A percentile compares a stretch with the other conserved stretches of the same genome.
phyloP scores from a whole-genome alignment of 2,888 invertebrate species.

The Drosophila ustulata region DNA sequence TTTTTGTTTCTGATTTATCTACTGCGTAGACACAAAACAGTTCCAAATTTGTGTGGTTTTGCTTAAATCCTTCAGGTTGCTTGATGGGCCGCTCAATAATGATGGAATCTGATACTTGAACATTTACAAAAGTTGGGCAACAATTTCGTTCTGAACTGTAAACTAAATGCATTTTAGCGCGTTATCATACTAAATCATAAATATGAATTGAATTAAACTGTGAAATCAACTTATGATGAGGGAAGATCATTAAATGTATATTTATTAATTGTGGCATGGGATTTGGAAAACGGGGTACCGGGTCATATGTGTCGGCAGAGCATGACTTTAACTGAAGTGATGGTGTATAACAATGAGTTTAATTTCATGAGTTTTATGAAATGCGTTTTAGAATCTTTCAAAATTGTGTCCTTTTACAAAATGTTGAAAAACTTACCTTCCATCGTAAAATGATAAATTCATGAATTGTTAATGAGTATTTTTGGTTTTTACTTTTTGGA shows the following conservation, averaged over 20 bases:
- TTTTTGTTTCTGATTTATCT: slow-evolving; percentile 53
- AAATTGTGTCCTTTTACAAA: slow-evolving; percentile 66
- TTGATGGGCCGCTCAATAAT: slow-evolving; percentile 85
- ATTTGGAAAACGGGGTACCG: slow-evolving; percentile 2
- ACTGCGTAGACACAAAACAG: slow-evolving; percentile 63
- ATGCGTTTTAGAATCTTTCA: slow-evolving; percentile 28
- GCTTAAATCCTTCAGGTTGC: slow-evolving; percentile 61
- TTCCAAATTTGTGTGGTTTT: slow-evolving; percentile 56
- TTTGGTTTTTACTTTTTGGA: slow-evolving; percentile 27
- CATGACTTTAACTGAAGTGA: slow-evolving; percentile 24
- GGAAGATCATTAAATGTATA: slow-evolving; percentile 37
- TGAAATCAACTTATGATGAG: slow-evolving; percentile 50
- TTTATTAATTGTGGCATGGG: slow-evolving; percentile 37
- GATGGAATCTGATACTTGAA: slow-evolving; percentile 85
- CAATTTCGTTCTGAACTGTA: slow-evolving; percentile 28
- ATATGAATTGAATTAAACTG: slow-evolving; percentile 51
- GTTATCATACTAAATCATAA: slow-evolving; percentile 30
- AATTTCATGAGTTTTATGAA: slow-evolving; percentile 52
- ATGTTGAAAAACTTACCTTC: slow-evolving; percentile 49
- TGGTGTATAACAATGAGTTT: slow-evolving; percentile 14
- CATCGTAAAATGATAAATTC: not conserved
- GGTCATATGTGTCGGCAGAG: slow-evolving; percentile 28
- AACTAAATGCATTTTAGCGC: slow-evolving; percentile 35
- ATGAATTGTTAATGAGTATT: not conserved
- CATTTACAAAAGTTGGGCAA: slow-evolving; percentile 25